phyloP scores from a whole-genome alignment of 2,797 vertebrate genomes.

The Merluccius polli region DNA sequence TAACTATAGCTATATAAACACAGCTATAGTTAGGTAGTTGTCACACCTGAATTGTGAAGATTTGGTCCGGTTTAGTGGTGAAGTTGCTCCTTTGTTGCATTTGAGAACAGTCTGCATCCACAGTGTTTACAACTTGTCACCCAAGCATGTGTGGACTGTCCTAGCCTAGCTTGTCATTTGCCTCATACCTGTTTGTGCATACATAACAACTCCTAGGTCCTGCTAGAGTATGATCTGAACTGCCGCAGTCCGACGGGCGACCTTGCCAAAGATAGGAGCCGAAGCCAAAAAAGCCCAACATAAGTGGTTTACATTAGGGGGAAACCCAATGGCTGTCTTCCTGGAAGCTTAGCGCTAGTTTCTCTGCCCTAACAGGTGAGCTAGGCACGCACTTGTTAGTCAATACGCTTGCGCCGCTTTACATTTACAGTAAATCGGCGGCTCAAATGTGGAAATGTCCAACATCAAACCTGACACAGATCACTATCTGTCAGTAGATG shows the following conservation, averaged over 20 bases:
- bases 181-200: background rate
- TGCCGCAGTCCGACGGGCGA: background rate
- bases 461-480: background rate
- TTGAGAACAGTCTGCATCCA: too few species aligned
- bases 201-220: background rate
- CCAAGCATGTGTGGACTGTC: too few species aligned
- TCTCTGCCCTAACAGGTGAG: background rate
- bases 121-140: too few species aligned
- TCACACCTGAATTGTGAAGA: too few species aligned
- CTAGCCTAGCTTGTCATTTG: too few species aligned
- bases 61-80: too few species aligned
- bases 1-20: too few species aligned
- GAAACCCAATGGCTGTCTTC: background rate
- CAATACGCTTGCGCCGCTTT: background rate
- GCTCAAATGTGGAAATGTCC: background rate
- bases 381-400: background rate
- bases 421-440: background rate
- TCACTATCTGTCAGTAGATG: background rate
- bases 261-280: background rate
- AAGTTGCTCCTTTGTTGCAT: too few species aligned
- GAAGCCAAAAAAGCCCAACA: background rate
- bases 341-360: background rate
- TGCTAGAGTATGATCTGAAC: background rate
- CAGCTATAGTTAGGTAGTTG: too few species aligned
- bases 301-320: background rate